Evolutionary conservation across 2,888 invertebrate species (phyloP).

Genomic region (Cantharis nigra): DNA sequence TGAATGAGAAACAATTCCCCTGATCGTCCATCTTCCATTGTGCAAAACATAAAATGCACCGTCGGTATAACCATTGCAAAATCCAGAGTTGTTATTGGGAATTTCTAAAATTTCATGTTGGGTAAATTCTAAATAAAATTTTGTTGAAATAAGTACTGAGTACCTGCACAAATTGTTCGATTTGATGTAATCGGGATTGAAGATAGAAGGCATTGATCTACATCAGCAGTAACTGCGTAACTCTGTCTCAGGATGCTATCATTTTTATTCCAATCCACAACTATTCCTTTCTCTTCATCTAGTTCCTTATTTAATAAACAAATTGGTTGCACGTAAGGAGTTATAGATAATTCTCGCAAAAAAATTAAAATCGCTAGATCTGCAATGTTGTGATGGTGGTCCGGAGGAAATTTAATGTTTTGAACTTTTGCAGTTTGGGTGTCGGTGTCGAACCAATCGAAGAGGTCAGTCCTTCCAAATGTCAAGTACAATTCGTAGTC

Average conservation of each 20-base stretch:
- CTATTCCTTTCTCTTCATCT: neutral
- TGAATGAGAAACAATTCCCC: conserved; percentile 59
- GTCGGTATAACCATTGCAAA: neutral
- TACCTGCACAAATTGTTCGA: neutral
- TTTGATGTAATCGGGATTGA: neutral
- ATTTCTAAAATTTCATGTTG: neutral
- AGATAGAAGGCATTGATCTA: neutral
- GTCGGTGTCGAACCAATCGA: conserved; percentile 42
- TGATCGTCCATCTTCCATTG: conserved; percentile 56
- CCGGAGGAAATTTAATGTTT: conserved; percentile 60
- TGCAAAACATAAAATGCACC: conserved; percentile 36
- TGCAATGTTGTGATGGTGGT: conserved; percentile 61
- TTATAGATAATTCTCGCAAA: neutral
- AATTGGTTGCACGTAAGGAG: neutral
- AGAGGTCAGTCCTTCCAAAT: conserved; percentile 44
- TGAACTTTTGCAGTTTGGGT: conserved; percentile 42
- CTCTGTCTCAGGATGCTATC: neutral
- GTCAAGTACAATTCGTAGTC: conserved; percentile 15
- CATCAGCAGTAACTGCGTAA: neutral
- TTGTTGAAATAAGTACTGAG: neutral
- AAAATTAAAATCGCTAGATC: neutral
- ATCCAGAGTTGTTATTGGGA: neutral
- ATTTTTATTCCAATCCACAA: neutral
- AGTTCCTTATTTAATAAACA: neutral
- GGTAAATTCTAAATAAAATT: neutral